Base-by-base conservation (phyloP, 2,888 invertebrate species). In the Busseola fusca region DNA sequence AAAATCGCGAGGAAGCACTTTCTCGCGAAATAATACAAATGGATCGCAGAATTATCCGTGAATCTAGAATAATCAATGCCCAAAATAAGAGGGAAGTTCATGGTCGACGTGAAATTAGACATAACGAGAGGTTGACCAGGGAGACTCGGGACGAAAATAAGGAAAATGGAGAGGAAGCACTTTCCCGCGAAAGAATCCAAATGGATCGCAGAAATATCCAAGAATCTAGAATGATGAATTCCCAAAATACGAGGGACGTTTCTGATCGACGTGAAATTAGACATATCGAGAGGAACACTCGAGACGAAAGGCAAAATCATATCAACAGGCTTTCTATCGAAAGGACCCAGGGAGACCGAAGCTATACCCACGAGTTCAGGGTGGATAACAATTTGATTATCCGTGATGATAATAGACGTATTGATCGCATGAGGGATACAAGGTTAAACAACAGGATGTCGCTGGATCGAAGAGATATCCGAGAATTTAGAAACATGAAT, bases 41-140 rank as follows among this genome's bases (percentile, higher is more conserved):
- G 12, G 67, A 76, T 62, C 67, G 50, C 0, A 66, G 54, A 42
- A 60, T 69, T 56, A 50, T 48, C 0, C 81, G 67, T 54, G 75
- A 74, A 27, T 30, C 42, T 4, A 68, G 57, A 60, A 37, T 52
- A 1, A 62, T 45, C 0, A 62, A 62, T 52, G 6, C 14, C 30
- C 45, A n/a, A 54, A 69, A 48, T 14, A 40, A 14, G 16, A 54
- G 4, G 10, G n/a, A 50, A 10, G 1, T 50, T n/a, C 10, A 10
- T 10, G 10, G 12, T n/a, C 48, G n/a, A 50, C 48, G 48, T 10
- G 48, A n/a, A n/a, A 50, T 50, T 50, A 50, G 48, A n/a, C n/a
- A n/a, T 0, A 50, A 12, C 4, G n/a, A 50, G 48, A 50, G 9
- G 48, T n/a, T 40, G 7, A 21, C 18, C 1, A 52, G 45, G 16